phyloP scores from a whole-genome alignment of 2,888 invertebrate species.

The Harpagoxenus sublaevis region DNA sequence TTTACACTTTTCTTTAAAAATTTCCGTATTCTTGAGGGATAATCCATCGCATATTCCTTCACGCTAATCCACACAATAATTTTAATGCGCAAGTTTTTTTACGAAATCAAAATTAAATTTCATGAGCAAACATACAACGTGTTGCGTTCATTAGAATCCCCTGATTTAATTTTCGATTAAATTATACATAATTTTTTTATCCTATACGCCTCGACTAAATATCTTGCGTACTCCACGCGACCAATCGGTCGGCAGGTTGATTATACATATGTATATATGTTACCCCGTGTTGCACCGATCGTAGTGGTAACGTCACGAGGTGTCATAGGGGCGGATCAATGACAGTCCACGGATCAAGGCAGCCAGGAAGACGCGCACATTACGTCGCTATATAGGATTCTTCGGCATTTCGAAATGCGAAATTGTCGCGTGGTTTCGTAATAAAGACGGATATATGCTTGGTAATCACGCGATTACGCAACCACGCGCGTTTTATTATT shows the following conservation, averaged over 20 bases:
- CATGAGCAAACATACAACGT: not conserved
- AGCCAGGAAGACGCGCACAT: not conserved
- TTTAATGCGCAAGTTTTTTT: not conserved
- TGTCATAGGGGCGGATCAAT: constrained; percentile 77
- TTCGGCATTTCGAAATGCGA: not conserved
- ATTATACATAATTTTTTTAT: not conserved
- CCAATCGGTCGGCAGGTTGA: constrained; percentile 67
- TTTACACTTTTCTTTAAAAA: not conserved
- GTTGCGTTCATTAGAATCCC: not conserved
- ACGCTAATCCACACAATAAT: not conserved
- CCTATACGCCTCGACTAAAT: not conserved
- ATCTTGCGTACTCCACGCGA: constrained; percentile 35
- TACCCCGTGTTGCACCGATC: constrained; percentile 70
- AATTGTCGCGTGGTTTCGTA: not conserved
- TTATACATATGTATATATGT: constrained; percentile 31
- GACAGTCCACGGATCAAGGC: constrained; percentile 62
- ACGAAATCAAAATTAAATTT: not conserved
- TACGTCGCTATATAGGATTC: not conserved
- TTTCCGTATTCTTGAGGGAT: not conserved
- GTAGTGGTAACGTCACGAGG: constrained; percentile 68
- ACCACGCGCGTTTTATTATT: not conserved
- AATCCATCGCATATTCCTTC: not conserved
- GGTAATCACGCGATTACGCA: not conserved
- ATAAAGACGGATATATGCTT: not conserved
- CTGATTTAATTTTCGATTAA: not conserved